Conservation (phyloP, 1,140 invertebrate species). For the Papilio helenus region DNA sequence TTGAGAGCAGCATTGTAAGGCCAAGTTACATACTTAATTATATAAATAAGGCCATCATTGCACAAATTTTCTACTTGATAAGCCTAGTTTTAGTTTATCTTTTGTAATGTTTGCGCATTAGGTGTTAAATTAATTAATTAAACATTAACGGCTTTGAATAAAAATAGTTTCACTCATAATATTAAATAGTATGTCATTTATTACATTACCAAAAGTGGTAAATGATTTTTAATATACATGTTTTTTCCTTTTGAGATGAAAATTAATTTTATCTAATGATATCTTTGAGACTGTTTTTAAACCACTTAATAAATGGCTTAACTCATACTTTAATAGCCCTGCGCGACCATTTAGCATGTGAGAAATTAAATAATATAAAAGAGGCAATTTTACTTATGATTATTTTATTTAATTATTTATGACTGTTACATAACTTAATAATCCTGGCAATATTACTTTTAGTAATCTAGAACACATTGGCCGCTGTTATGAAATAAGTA, state of each 20-base stretch:
- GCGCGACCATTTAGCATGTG: background rate
- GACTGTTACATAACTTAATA: background rate
- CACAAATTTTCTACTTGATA: too few species aligned
- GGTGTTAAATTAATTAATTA: too few species aligned
- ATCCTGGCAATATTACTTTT: background rate
- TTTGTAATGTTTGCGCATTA: too few species aligned
- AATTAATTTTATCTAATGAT: too few species aligned
- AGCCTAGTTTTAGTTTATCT: too few species aligned
- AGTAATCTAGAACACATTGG: background rate
- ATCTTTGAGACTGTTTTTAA: background rate
- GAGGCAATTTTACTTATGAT: background rate
- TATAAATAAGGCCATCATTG: background rate
- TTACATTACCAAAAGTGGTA: too few species aligned
- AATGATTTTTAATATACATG: too few species aligned
- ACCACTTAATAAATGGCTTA: background rate
- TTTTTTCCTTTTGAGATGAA: too few species aligned
- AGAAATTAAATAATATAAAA: background rate
- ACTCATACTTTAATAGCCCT: background rate
- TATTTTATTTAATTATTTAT: background rate
- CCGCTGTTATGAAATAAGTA: background rate
- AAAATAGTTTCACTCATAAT: too few species aligned
- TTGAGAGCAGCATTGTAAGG: background rate
- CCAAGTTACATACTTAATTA: background rate
- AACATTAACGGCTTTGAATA: too few species aligned
- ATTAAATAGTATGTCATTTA: too few species aligned